Evolutionary conservation across 1,140 invertebrate species (phyloP), one percentile per base, ranked within the genome.

Genomic region (Contarinia nasturtii): DNA sequence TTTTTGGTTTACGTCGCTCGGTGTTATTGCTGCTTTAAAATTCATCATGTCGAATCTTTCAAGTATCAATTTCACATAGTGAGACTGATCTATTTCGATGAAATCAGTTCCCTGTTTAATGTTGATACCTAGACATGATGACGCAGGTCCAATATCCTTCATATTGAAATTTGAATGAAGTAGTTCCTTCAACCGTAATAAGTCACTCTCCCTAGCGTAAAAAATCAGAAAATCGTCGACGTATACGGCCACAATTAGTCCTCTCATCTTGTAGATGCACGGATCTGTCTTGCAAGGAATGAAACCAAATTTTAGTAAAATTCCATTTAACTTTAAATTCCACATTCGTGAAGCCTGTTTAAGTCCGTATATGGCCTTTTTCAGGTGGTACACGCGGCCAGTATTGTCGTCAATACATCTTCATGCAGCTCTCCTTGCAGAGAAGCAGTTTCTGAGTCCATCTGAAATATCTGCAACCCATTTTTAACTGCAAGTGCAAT

Each of bases 391-490:
- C 34, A 61, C 54, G 50, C 53, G 49, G 40, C 52, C 54, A 49
- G 55, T 48, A 27, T 55, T 50, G 48, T 49, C 49, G 34, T 43
- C 49, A 50, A 67, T 7, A 67, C 52, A 34, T 51, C 54, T 52
- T 68, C 63, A 15, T 64, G 50, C 15, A 68, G 45, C 7, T 58
- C 48, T 7, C 63, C 66, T 58, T 69, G 53, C 12, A 68, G 50
- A 51, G 67, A 69, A 12, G 67, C 65, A 19, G 60, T 62, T 47
- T 50, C 57, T 1, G 59, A 51, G 57, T 67, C 41, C 41, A 43
- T 20, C 12, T 43, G 41, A 7, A 18, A 5, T 5, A 43, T 43
- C 7, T 20, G 17, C 38, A 47, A 33, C 7, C 45, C 27, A n/a
- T 34, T 36, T 38, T 47, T 33, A 36, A 48, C 42, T 11, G 49